Base-by-base conservation (phyloP, 2,797 vertebrate genomes). In the Falco naumanni region DNA sequence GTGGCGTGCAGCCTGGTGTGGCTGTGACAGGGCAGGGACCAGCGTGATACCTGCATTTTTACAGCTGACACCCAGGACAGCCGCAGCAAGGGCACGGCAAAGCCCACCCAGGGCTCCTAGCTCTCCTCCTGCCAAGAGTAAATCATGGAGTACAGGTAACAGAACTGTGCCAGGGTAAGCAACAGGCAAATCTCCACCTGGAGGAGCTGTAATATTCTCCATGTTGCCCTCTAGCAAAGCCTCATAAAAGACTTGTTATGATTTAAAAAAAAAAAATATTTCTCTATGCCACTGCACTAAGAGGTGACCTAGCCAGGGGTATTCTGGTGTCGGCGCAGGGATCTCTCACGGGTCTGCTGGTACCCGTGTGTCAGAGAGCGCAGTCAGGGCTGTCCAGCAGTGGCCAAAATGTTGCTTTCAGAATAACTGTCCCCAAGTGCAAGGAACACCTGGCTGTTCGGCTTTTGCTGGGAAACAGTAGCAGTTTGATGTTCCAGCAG, bases 1-100 rank as follows among this genome's bases (percentile, higher is more conserved):
- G 0, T 0, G 4, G 26, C 11, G 48, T 12, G 28, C 47, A 31
- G 78, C n/a, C 61, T 50, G 37, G 9, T 16, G 34, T 3, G 3
- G 75, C 28, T 59, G 59, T 12, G 51, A 13, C 45, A 25, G 37
- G 11, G 77, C 87, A 87, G 72, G 60, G 24, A 34, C n/a, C 80
- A 81, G 18, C 1, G 0, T 0, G 8, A 14, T 3, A 12, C 6
- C 43, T 51, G 7, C 1, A 6, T 22, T 66, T 51, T 68, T 2
- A 24, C 54, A 72, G 60, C 66, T 59, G 84, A 22, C n/a, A 75
- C 28, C 80, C 83, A 68, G 50, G 54, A 15, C 53, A 85, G 81
- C 50, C 13, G 3, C 84, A 65, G 66, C 60, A 1, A 43, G 6
- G 24, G 17, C 65, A 28, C 0, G 1, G 50, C 43, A 41, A 5